Base-by-base conservation (phyloP, 2,113 vertebrate species). In the Leptodactylus fuscus region DNA sequence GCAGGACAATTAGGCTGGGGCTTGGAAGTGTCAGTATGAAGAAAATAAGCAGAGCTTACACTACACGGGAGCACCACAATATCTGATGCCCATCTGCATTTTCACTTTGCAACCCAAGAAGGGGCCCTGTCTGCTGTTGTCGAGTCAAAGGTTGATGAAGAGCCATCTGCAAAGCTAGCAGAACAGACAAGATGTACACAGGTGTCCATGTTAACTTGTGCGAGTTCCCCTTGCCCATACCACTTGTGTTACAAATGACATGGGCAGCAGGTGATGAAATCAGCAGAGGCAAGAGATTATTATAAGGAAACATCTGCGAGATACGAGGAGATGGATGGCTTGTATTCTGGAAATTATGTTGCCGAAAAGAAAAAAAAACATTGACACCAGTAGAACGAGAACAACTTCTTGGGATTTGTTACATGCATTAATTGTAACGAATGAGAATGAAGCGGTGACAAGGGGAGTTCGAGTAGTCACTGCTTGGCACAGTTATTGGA, bases 191-290 rank as follows among this genome's bases (percentile, higher is more conserved):
- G 5, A 69, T 51, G 83, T 73, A 13, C 80, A 62, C 38, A 89
- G 41, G 24, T 87, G 41, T 34, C 83, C 62, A 9, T 88, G 67
- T 86, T 67, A 81, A 49, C 51, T 89, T 86, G n/a, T 81, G 76
- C 44, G 77, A 87, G 34, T 34, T 87, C 48, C 67, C 77, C 13
- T 49, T 29, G 51, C 71, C 55, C 69, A 58, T 44, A 27, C 55
- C 41, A 49, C 67, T 49, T 60, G 12, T 85, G 58, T 13, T 12
- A 46, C 53, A 32, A 0, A 10, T 11, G 44, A 65, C 83, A 89
- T 62, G 83, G 87, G 91, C 81, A 92, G 93, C 90, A 91, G 90
- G 92, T 90, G 88, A 92, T 79, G 85, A 91, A 91, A 89, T 88
- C 67, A 79, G 89, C 88, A 85, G 32, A 87, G 88, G 87, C 83